phyloP scores from a whole-genome alignment of 2,113 vertebrate species.

The Agapornis roseicollis region DNA sequence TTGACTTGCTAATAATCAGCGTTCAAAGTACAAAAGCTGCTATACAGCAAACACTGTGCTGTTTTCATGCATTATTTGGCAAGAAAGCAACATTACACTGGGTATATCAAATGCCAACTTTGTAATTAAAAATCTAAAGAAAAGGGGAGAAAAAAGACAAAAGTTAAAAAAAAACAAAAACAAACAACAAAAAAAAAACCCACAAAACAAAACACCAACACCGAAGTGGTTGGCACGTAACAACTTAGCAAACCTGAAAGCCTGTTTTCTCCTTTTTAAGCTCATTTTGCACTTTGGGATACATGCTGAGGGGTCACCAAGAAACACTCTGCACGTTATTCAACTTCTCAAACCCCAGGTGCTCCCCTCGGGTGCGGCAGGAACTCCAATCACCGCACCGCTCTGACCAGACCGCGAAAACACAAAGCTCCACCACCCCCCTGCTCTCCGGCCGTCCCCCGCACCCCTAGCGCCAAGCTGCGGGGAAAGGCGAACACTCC shows the following conservation, averaged over 20 bases:
- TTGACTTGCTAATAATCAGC: neutral
- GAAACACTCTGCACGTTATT: accelerated
- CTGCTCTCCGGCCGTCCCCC: neutral
- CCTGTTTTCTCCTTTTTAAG: accelerated
- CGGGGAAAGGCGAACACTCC: neutral
- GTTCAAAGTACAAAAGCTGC: neutral
- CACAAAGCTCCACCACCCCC: neutral
- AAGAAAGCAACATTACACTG: neutral
- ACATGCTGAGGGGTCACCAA: neutral
- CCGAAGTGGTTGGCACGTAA: neutral
- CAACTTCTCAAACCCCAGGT: neutral
- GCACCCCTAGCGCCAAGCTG: accelerated
- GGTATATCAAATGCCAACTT: neutral
- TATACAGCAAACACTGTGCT: neutral
- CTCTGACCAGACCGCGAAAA: conserved; percentile 14
- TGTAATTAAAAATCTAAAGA: neutral
- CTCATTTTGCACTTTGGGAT: neutral
- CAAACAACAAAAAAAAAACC: neutral
- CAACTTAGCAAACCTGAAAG: neutral
- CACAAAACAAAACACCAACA: neutral
- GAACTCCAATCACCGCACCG: neutral
- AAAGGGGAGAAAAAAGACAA: accelerated
- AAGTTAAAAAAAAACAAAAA: neutral
- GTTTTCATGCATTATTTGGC: neutral
- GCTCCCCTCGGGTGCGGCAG: accelerated